phyloP scores from a whole-genome alignment of 1,140 invertebrate genomes.

The Asobara japonica region DNA sequence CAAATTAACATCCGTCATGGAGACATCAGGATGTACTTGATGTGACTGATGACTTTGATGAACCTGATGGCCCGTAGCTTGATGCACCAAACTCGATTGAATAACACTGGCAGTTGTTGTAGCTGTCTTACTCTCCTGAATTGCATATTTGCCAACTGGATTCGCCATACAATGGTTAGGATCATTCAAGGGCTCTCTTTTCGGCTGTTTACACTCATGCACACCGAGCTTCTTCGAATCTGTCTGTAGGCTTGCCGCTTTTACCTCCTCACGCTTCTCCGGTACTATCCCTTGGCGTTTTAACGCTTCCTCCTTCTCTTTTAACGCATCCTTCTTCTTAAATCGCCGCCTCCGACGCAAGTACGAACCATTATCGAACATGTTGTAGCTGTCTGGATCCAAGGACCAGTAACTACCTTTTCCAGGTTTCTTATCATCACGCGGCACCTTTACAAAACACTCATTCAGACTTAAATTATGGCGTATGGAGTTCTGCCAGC shows the following conservation, averaged over 20 bases:
- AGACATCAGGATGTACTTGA: constrained; percentile 64
- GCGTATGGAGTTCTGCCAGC: constrained; percentile 95
- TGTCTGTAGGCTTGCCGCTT: constrained; percentile 39
- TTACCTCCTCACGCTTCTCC: constrained; percentile 66
- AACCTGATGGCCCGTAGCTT: constrained; percentile 53
- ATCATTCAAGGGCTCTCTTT: constrained; percentile 72
- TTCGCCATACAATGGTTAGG: constrained; percentile 58
- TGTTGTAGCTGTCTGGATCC: constrained; percentile 96
- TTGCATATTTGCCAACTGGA: constrained; percentile 55
- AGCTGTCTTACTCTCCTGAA: constrained; percentile 58
- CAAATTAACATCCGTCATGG: constrained; percentile 60
- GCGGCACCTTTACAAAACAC: constrained; percentile 96
- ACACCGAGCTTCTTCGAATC: constrained; percentile 49
- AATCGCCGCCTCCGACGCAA: constrained; percentile 89
- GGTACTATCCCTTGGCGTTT: constrained; percentile 77
- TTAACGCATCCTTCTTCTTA: constrained; percentile 93
- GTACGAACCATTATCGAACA: constrained; percentile 99
- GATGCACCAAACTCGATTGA: constrained; percentile 54
- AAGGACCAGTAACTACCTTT: constrained; percentile 98
- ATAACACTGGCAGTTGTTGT: constrained; percentile 48
- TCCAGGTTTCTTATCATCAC: constrained; percentile 92
- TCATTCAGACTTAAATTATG: constrained; percentile 98
- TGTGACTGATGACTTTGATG: constrained; percentile 53
- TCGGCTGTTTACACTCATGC: constrained; percentile 70
- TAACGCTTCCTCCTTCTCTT: constrained; percentile 87